Evolutionary conservation across 2,113 vertebrate species (phyloP), one percentile per base, ranked within the genome.

Genomic region (Channa argus): DNA sequence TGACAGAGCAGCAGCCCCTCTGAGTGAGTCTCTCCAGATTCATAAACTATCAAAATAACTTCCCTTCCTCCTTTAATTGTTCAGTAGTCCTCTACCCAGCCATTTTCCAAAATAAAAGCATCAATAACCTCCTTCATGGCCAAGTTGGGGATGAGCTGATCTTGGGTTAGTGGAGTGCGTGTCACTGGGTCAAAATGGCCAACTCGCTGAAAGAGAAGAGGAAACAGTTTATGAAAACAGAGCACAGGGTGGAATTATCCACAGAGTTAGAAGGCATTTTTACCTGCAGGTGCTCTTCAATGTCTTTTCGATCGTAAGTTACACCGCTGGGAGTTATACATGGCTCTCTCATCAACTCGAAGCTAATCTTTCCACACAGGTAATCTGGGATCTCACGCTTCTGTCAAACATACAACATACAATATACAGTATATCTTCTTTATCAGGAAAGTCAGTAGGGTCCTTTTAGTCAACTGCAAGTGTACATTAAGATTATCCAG

Each of bases 121-220:
- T 97, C 96, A 2, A 97, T 98, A 79, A 97, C 97, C 84, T 98
- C 97, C 91, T 98, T 98, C 97, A 98, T 98, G 82, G 97, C 97
- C 44, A 98, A 92, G 89, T 98, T 98, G 49, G 97, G 97, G 83
- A 98, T 97, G 80, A 98, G 93, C 92, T 98, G 97, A 75, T 98
- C 97, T 85, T 98, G 97, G 71, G 96, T 97, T 80, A 98, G 88
- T 3, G 96, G 96, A 70, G 95, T 96, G 71, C 96, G 93, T 0
- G 96, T 97, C 84, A 97, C 97, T 0, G 96, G 97, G 83, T 98
- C 97, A 2, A 98, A 98, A 84, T 98, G 97, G 1, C 97, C 96
- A 44, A 97, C 97, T 10, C 97, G 94, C 97, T 98, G 91, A 5
- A 71, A 78, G 36, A 78, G 41, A 61, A 68, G n/a, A 62, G 43